phyloP scores from a whole-genome alignment of 2,888 invertebrate species.

The Stegophylla sp. region DNA sequence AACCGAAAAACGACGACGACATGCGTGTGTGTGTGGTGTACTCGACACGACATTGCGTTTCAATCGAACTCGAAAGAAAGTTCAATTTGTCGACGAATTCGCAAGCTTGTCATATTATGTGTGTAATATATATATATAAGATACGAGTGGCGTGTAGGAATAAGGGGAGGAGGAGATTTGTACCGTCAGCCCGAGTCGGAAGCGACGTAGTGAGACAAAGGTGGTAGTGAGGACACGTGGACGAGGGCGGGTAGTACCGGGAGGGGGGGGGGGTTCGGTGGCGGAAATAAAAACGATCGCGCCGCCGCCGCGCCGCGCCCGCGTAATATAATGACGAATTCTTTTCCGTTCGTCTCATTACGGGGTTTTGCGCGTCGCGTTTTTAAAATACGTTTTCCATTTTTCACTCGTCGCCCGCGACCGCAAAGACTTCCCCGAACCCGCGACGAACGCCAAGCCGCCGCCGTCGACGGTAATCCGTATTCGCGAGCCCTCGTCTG shows the following conservation, averaged over 20 bases:
- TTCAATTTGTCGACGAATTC: constrained; percentile 18
- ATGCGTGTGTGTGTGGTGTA: too few relatives aligned
- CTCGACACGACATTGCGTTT: too few relatives aligned
- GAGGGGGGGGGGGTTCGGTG: not conserved
- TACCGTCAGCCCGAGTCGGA: too few relatives aligned
- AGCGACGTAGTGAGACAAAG: too few relatives aligned
- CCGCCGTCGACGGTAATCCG: not conserved
- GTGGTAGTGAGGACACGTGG: too few relatives aligned
- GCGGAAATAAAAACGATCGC: constrained; percentile 35
- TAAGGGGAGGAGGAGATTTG: not conserved
- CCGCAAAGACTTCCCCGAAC: not conserved
- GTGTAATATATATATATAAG: too few relatives aligned
- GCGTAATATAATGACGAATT: constrained; percentile 41
- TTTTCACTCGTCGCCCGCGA: constrained; percentile 34
- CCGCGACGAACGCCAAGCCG: not conserved
- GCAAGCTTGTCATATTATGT: too few relatives aligned
- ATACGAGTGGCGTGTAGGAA: not conserved
- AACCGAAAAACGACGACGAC: too few relatives aligned
- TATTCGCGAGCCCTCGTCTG: not conserved
- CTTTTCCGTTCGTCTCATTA: constrained; percentile 24
- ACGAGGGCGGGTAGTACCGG: too few relatives aligned
- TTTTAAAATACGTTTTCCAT: constrained; percentile 24
- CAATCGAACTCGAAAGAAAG: constrained; percentile 39
- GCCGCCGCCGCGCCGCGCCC: not conserved
- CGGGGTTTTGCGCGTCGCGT: not conserved